Percentiles rank a stretch among this genome's conserved stretches.
Evolutionary conservation across 2,888 invertebrate genomes (phyloP).

Genomic region (Melanargia galathea): DNA sequence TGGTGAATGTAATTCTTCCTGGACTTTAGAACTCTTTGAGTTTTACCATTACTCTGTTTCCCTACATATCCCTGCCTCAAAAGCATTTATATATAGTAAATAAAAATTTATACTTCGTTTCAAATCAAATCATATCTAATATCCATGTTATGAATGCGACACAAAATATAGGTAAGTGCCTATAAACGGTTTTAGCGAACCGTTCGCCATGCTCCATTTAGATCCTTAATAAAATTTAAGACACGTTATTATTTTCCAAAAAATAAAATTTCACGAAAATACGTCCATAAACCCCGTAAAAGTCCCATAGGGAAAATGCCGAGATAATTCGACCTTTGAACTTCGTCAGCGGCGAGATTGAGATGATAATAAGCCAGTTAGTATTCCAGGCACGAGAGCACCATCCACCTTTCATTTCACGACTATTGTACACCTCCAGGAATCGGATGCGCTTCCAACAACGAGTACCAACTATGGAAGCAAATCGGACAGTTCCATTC

Average conservation of each 20-base stretch:
- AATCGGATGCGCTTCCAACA: conserved; percentile 62
- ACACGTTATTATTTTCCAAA: background rate
- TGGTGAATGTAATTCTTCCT: no score
- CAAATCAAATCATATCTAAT: no score
- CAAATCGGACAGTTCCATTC: conserved; percentile 65
- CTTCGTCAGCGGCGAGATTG: conserved; percentile 49
- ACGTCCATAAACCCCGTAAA: background rate
- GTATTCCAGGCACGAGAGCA: conserved; percentile 70
- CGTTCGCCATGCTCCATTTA: background rate
- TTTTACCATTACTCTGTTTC: no score
- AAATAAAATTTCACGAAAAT: background rate
- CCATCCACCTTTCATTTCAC: conserved; percentile 79
- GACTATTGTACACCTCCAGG: conserved; percentile 75
- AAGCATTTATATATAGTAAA: no score
- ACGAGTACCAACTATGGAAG: conserved; percentile 75
- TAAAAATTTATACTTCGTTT: no score
- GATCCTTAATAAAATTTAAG: background rate
- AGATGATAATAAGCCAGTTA: conserved; percentile 75
- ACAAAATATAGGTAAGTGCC: no score
- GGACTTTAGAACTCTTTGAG: no score
- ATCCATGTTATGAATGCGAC: no score
- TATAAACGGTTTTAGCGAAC: no score
- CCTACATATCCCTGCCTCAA: no score
- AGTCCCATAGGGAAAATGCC: conserved; percentile 3
- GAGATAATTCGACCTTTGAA: conserved; percentile 11